Evolutionary conservation across 1,140 invertebrate genomes (phyloP).

Genomic region (Neodiprion fabricii): DNA sequence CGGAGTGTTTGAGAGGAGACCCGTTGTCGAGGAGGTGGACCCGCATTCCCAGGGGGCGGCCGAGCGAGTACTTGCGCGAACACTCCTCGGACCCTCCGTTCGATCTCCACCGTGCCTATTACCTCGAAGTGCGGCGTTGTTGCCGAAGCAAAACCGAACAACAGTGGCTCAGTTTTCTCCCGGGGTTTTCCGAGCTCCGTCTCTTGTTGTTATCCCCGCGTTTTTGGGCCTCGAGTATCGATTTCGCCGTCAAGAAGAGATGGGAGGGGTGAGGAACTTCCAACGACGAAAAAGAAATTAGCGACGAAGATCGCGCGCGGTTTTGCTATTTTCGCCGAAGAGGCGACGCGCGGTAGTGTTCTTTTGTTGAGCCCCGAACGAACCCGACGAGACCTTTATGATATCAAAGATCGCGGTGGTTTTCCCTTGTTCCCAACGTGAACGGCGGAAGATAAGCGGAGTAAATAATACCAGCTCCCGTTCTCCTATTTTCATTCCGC

Average conservation of each 20-base stretch:
- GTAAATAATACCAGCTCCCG: neutral
- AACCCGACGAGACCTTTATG: neutral
- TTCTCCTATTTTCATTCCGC: neutral
- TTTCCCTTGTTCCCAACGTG: neutral
- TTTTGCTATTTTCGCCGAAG: no score
- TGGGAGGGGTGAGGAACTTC: no score
- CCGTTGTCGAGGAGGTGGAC: slow-evolving; percentile 35
- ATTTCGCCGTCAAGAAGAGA: no score
- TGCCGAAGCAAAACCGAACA: no score
- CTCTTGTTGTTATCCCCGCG: no score
- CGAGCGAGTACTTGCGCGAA: slow-evolving; percentile 31
- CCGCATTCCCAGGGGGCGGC: slow-evolving; percentile 49
- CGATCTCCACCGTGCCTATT: neutral
- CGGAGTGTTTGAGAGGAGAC: neutral
- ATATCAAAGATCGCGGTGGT: neutral
- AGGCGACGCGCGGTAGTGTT: neutral
- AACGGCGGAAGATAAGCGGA: neutral
- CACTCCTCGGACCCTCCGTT: neutral
- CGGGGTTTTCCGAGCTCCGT: no score
- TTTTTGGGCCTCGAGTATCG: no score
- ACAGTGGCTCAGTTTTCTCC: no score
- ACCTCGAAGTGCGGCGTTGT: no score
- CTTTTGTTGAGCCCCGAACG: neutral
- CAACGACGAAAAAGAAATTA: no score
- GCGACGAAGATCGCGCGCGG: no score